These are phyloP conservation scores for Gouania willdenowi DNA, from an alignment of 2,797 vertebrate species.

Conservation along the genomic window DNA sequence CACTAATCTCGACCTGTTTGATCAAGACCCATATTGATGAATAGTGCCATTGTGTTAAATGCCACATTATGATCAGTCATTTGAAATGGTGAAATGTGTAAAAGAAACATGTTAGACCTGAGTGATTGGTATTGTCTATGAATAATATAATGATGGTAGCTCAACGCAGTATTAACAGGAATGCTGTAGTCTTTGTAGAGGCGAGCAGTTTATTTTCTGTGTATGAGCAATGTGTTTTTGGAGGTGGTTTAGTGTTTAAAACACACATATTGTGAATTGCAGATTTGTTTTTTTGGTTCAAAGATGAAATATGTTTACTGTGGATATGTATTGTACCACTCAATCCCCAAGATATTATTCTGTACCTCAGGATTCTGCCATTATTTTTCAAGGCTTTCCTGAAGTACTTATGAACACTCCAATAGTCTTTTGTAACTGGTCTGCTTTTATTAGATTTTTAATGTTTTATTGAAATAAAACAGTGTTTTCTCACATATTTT, in stretches of 20 bases:
- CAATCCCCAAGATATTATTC: slow-evolving; percentile 4
- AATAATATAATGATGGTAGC: neutral
- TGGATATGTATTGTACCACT: slow-evolving; percentile 2
- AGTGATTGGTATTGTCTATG: slow-evolving; percentile 3
- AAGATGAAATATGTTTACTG: slow-evolving; percentile 15
- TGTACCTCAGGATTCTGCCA: neutral
- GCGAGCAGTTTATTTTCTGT: slow-evolving; percentile 12
- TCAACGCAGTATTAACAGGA: slow-evolving; percentile 16
- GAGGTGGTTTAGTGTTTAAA: neutral
- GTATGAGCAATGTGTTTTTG: slow-evolving; percentile 16
- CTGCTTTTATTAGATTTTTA: slow-evolving; percentile 40
- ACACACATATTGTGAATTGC: neutral
- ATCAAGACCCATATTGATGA: slow-evolving; percentile 21
- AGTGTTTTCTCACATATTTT: no score
- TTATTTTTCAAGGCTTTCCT: neutral
- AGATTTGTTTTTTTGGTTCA: slow-evolving; percentile 8
- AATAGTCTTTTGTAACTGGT: slow-evolving; percentile 22
- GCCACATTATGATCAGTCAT: slow-evolving; percentile 3
- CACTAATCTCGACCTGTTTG: slow-evolving; percentile 22
- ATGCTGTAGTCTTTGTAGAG: slow-evolving; percentile 17
- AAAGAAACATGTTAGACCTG: neutral
- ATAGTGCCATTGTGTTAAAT: slow-evolving; percentile 56
- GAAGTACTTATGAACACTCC: slow-evolving; percentile 26
- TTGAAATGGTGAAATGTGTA: slow-evolving; percentile 6
- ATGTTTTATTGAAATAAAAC: slow-evolving; percentile 54